phyloP scores from a whole-genome alignment of 2,888 invertebrate genomes.

The Volucella bombylans region DNA sequence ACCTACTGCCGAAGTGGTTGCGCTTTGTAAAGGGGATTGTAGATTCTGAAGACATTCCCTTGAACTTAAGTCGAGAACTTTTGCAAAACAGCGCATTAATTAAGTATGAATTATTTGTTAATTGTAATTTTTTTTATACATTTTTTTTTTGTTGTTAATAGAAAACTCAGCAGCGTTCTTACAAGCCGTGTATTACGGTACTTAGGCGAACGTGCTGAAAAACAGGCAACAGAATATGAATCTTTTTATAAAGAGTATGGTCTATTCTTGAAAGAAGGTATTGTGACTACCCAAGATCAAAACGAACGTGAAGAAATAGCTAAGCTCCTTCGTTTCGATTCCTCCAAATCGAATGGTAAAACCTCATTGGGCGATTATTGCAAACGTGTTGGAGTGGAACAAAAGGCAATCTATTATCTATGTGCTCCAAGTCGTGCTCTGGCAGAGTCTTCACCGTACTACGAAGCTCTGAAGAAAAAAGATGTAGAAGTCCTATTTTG shows the following conservation, averaged over 20 bases:
- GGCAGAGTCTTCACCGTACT: conserved; percentile 97
- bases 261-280: conserved; percentile 96
- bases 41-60: conserved; percentile 98
- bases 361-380: conserved; percentile 92
- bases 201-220: conserved; percentile 91
- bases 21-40: conserved; percentile 98
- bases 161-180: conserved; percentile 92
- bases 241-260: conserved; percentile 96
- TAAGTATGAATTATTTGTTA: conserved; percentile 81
- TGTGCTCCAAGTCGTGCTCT: conserved; percentile 96
- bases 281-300: conserved; percentile 91
- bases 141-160: conserved; percentile 77
- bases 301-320: conserved; percentile 94
- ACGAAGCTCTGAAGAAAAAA: conserved; percentile 93
- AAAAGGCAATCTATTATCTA: conserved; percentile 94
- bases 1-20: conserved; percentile 96
- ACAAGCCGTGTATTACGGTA: conserved; percentile 92
- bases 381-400: conserved; percentile 87
- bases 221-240: conserved; percentile 90
- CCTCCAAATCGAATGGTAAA: conserved; percentile 89
- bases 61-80: conserved; percentile 97
- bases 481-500: conserved; percentile 96
- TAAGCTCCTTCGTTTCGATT: conserved; percentile 95
- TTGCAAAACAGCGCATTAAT: conserved; percentile 96
- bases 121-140: background rate